Evolutionary conservation across 2,797 vertebrate genomes (phyloP), one percentile per base, ranked within the genome.

Genomic region (Threskiornis aethiopicus): DNA sequence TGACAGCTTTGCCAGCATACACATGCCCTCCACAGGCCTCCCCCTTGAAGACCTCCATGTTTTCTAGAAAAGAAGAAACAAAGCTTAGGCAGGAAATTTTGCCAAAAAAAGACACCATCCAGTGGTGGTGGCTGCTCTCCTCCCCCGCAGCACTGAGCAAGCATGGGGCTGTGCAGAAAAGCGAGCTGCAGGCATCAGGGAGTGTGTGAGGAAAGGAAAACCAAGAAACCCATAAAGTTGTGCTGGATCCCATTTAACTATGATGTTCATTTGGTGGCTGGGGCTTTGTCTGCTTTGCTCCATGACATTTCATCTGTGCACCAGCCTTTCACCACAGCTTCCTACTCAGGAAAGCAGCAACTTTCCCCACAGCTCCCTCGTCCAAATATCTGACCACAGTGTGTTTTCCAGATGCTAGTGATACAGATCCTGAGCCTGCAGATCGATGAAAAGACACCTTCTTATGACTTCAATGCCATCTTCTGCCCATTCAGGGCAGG

Each of bases 151-250:
- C 59, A 17, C 33, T 20, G 22, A 57, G 46, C 0, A 1, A 84
- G 73, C 62, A 33, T 0, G 5, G 47, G 57, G 52, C 83, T 71
- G 42, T 11, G 18, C 31, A 66, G 76, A 35, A 8, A 47, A 39
- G 31, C 1, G 4, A 62, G 61, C 41, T 49, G 21, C 3, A 2
- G 31, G 18, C 1, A 0, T 9, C 31, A 24, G 54, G 44, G 59
- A 39, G 31, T 0, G 1, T 0, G 0, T 4, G 22, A 76, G 37
- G 51, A 70, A 28, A 41, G 37, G 11, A 13, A 80, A 77, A 66
- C 10, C 1, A 1, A 79, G 47, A 57, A 29, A 8, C 18, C 8
- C 54, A 18, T 24, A 1, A 57, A 52, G 16, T 3, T 65, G 21
- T 64, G 49, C 58, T 35, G 76, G 28, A 28, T 71, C 24, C 28